Evolutionary conservation across 1,140 invertebrate genomes (phyloP).

Genomic region (Scylla paramamosain): DNA sequence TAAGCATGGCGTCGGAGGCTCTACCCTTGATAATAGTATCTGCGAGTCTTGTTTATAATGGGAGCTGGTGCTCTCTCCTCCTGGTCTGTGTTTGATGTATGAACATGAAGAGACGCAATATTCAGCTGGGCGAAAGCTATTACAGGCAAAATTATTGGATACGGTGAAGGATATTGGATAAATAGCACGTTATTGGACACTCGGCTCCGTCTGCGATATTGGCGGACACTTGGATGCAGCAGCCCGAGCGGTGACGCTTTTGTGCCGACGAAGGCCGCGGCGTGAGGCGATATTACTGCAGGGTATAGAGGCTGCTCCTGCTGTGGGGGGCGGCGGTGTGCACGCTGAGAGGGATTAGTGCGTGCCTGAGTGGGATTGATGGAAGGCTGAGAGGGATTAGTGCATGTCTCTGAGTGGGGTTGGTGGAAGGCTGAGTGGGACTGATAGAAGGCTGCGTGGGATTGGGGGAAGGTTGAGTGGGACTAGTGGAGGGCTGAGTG

Average conservation of each 20-base stretch:
- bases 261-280: no score
- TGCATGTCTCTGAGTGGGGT: no score
- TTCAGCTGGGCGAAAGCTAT: not conserved
- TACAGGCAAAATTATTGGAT: constrained; percentile 14
- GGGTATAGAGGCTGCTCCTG: not conserved
- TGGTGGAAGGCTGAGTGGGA: no score
- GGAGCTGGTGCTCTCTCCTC: no score
- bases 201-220: constrained; percentile 5
- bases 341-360: constrained; percentile 2
- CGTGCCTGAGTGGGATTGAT: not conserved
- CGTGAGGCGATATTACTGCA: no score
- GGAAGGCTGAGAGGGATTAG: not conserved
- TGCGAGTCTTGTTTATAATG: no score
- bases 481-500: no score
- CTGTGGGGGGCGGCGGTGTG: not conserved
- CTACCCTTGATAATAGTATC: no score
- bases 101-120: constrained; percentile 4
- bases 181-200: constrained; percentile 3
- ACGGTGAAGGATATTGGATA: constrained; percentile 11
- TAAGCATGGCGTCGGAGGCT: not conserved
- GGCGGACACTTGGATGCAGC: not conserved
- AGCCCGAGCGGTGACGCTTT: no score
- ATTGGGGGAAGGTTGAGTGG: no score
- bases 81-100: no score
- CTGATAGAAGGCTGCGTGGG: no score